Conservation (phyloP, 2,888 invertebrate genomes). For the Dryomyza anilis region DNA sequence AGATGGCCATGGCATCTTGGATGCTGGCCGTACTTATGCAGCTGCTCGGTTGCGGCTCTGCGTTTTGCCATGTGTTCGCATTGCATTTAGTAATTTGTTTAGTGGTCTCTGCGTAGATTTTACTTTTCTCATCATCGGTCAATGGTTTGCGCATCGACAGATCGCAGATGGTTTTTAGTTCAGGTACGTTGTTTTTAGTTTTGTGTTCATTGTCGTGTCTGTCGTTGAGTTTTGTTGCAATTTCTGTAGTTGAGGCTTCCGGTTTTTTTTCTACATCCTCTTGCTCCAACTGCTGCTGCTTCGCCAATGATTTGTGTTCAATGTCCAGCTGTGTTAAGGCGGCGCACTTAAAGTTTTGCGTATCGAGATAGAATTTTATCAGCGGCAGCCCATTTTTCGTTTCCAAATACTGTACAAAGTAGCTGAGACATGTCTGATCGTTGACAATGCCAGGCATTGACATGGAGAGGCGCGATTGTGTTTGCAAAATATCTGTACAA, state of each 20-base stretch:
- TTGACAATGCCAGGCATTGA: slow-evolving; percentile 75
- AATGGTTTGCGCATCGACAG: slow-evolving; percentile 59
- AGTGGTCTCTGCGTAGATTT: slow-evolving; percentile 58
- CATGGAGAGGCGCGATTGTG: slow-evolving; percentile 69
- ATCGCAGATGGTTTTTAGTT: slow-evolving; percentile 56
- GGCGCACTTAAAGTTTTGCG: slow-evolving; percentile 69
- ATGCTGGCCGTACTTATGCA: slow-evolving; percentile 39
- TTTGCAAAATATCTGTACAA: slow-evolving; percentile 49
- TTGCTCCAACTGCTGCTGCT: slow-evolving; percentile 4
- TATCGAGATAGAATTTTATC: slow-evolving; percentile 78
- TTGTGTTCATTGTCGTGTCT: slow-evolving; percentile 16
- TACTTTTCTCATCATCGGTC: slow-evolving; percentile 61
- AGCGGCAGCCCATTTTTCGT: slow-evolving; percentile 70
- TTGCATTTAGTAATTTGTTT: slow-evolving; percentile 43
- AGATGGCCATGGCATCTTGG: slow-evolving; percentile 59
- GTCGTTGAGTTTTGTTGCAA: neutral
- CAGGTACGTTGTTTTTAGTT: slow-evolving; percentile 54
- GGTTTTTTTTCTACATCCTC: neutral
- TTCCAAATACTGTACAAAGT: slow-evolving; percentile 87
- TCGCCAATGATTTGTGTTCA: slow-evolving; percentile 30
- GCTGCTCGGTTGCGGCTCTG: neutral
- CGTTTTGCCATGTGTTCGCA: slow-evolving; percentile 13
- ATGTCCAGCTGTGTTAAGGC: slow-evolving; percentile 47
- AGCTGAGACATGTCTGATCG: slow-evolving; percentile 79
- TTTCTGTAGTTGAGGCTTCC: neutral